Percentiles rank a stretch among this genome's conserved stretches.
These are phyloP conservation scores for Mus minutoides DNA, from an alignment of 2,797 vertebrate species.

Conservation along the genomic window DNA sequence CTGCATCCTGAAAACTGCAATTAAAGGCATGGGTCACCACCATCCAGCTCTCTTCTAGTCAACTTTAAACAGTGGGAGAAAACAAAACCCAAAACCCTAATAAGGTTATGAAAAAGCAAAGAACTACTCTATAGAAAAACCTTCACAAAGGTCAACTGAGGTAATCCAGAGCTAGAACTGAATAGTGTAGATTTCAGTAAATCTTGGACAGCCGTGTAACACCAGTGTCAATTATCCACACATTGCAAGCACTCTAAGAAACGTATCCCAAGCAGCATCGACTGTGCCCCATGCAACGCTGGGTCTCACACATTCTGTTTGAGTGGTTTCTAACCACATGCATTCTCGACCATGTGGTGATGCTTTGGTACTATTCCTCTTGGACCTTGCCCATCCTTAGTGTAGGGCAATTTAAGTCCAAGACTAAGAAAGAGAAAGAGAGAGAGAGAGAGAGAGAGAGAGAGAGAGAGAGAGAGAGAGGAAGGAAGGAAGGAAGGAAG, in stretches of 20 bases:
- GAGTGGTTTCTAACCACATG: neutral
- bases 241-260: neutral
- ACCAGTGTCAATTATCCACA: neutral
- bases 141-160: conserved; percentile 83
- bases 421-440: neutral
- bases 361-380: conserved; percentile 1
- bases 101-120: conserved; percentile 55
- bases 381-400: neutral
- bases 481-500: no score
- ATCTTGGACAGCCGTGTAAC: conserved; percentile 30
- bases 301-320: neutral
- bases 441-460: no score
- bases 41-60: conserved; percentile 41
- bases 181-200: conserved; percentile 69
- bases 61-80: conserved; percentile 57
- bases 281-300: neutral
- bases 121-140: conserved; percentile 60
- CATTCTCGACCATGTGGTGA: conserved; percentile 14
- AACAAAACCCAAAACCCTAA: conserved; percentile 63
- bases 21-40: neutral
- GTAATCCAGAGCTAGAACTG: conserved; percentile 80
- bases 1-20: neutral
- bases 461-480: no score
- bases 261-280: neutral
- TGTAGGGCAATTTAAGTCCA: neutral